phyloP scores from a whole-genome alignment of 2,113 vertebrate species.

The Morphnarchus princeps region DNA sequence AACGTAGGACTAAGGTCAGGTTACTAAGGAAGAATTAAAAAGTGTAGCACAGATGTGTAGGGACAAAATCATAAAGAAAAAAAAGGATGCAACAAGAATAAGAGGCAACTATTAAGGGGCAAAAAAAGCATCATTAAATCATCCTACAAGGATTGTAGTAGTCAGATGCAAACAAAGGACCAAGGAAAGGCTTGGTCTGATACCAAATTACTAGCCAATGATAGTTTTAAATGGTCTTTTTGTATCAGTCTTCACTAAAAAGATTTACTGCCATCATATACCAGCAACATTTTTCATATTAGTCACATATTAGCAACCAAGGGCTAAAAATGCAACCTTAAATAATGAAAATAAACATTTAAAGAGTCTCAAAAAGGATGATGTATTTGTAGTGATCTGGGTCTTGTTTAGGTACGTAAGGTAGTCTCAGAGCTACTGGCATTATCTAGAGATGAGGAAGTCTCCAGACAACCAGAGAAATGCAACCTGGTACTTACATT shows the following conservation, averaged over 20 bases:
- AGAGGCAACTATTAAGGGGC: not conserved
- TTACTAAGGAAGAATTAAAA: not conserved
- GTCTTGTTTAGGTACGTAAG: not conserved
- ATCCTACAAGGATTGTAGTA: not conserved
- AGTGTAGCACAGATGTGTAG: not conserved
- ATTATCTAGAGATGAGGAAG: not conserved
- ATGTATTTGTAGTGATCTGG: not conserved
- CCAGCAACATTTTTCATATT: not conserved
- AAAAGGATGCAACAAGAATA: not conserved
- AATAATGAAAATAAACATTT: not conserved
- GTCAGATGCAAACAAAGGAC: not conserved
- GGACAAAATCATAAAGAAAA: not conserved
- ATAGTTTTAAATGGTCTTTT: not conserved
- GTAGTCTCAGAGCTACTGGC: not conserved
- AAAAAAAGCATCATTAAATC: not conserved
- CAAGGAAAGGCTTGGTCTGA: not conserved
- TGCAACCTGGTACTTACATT: not conserved
- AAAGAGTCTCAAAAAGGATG: not conserved
- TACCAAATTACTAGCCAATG: not conserved
- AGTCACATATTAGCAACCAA: not conserved
- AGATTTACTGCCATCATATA: not conserved
- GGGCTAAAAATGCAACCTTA: not conserved
- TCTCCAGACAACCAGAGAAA: not conserved
- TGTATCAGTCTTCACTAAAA: not conserved
- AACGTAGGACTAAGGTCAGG: not conserved